Conservation (phyloP, 2,113 vertebrate genomes). For the Malaclemys terrapin region DNA sequence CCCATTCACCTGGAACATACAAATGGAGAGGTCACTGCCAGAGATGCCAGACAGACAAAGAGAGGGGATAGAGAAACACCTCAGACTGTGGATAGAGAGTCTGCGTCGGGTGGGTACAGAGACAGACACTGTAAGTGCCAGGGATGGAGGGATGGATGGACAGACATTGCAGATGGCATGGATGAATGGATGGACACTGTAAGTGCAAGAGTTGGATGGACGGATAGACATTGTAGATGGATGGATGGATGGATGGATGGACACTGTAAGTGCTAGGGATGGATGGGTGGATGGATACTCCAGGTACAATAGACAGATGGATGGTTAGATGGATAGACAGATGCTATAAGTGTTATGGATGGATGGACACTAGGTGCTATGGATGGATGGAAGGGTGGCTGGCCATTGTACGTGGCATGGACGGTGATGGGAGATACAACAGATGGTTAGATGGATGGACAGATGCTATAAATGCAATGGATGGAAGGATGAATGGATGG, state of each 20-base stretch:
- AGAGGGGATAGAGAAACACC: not conserved
- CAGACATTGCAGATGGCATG: not conserved
- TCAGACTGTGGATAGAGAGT: not conserved
- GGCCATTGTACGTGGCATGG: not conserved
- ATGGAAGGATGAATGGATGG: not conserved
- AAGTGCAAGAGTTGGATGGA: not conserved
- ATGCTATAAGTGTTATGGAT: not conserved
- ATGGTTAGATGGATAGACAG: not conserved
- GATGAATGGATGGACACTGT: not conserved
- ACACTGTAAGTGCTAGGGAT: not conserved
- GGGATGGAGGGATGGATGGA: not conserved
- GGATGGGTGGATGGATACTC: not conserved
- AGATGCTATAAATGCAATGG: not conserved
- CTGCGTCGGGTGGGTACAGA: not conserved
- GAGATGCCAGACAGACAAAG: not conserved
- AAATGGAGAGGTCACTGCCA: not conserved
- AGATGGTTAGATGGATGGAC: not conserved
- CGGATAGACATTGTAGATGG: not conserved
- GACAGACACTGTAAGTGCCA: not conserved
- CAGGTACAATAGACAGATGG: too few relatives aligned
- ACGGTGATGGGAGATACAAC: too few relatives aligned
- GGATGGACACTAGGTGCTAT: not conserved
- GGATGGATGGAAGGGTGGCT: not conserved
- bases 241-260: not conserved
- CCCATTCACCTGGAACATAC: conserved; percentile 9